Percentiles rank a stretch among this genome's conserved stretches.
phyloP scores from a whole-genome alignment of 2,113 vertebrate species.

The Perca flavescens region DNA sequence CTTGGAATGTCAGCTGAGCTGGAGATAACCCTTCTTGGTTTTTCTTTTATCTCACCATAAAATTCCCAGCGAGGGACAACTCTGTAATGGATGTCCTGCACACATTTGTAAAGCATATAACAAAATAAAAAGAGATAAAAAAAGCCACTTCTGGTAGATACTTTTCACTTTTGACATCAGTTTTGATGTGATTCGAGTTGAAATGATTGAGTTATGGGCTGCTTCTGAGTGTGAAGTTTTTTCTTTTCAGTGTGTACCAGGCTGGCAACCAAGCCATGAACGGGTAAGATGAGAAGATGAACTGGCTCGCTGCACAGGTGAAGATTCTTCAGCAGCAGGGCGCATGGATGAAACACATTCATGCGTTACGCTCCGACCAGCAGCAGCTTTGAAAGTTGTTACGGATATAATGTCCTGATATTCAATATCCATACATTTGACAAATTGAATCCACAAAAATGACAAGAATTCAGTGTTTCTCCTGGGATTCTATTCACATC shows the following conservation, averaged over 20 bases:
- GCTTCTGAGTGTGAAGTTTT: constrained; percentile 9
- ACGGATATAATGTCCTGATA: constrained; percentile 36
- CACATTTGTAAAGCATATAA: constrained; percentile 62
- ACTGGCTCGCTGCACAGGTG: constrained; percentile 51
- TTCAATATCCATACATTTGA: constrained; percentile 43
- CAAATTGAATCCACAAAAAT: constrained; percentile 23
- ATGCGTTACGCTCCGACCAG: constrained; percentile 15
- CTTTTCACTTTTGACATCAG: constrained; percentile 48
- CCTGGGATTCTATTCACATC: not conserved
- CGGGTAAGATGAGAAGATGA: constrained; percentile 50
- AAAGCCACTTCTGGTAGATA: constrained; percentile 44
- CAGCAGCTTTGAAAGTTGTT: constrained; percentile 43
- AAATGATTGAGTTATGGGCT: constrained; percentile 15
- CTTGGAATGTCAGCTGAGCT: constrained; percentile 76
- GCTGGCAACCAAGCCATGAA: constrained; percentile 21
- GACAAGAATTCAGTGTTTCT: constrained; percentile 29
- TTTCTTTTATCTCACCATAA: constrained; percentile 73
- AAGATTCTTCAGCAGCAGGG: constrained; percentile 67
- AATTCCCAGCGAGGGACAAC: constrained; percentile 41
- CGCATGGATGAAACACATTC: constrained; percentile 47
- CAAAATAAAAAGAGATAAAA: constrained; percentile 18
- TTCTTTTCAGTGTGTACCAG: not conserved
- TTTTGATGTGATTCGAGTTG: constrained; percentile 29
- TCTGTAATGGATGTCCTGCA: constrained; percentile 38
- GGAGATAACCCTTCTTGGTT: constrained; percentile 70